Evolutionary conservation across 2,888 invertebrate genomes (phyloP).

Genomic region (Heliothis peltigera): DNA sequence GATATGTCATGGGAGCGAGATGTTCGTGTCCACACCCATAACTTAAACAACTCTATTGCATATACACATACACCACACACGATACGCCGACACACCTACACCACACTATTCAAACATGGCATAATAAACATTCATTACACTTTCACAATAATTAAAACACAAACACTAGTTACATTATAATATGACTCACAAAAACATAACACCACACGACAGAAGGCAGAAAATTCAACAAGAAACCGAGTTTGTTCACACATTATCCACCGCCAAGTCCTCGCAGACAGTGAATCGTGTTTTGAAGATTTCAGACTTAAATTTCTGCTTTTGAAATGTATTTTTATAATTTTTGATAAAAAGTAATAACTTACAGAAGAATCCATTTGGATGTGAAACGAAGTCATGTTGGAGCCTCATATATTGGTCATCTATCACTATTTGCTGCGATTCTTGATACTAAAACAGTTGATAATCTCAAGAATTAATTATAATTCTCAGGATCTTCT

Average conservation of each 20-base stretch:
- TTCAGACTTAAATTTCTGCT: slow-evolving; percentile 60
- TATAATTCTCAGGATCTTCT: slow-evolving; percentile 51
- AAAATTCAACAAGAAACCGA: slow-evolving; percentile 53
- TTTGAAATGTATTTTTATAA: slow-evolving; percentile 58
- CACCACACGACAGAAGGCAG: slow-evolving; percentile 53
- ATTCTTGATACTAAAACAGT: slow-evolving; percentile 51
- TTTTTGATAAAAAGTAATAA: slow-evolving; percentile 60
- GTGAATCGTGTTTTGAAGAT: slow-evolving; percentile 67
- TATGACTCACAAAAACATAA: slow-evolving; percentile 50
- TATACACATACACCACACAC: slow-evolving; percentile 52
- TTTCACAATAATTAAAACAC: slow-evolving; percentile 44
- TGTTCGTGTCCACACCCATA: slow-evolving; percentile 97
- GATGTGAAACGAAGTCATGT: slow-evolving; percentile 72
- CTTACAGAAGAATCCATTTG: slow-evolving; percentile 48
- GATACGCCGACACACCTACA: slow-evolving; percentile 32
- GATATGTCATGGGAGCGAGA: slow-evolving; percentile 99
- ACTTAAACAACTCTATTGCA: slow-evolving; percentile 76
- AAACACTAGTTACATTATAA: slow-evolving; percentile 47
- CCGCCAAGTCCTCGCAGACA: slow-evolving; percentile 61
- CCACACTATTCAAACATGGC: slow-evolving; percentile 38
- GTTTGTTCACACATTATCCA: slow-evolving; percentile 51
- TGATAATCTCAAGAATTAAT: slow-evolving; percentile 41
- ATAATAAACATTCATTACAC: slow-evolving; percentile 45
- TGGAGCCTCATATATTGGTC: slow-evolving; percentile 73
- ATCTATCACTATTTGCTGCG: slow-evolving; percentile 42